Conservation (phyloP, 2,888 invertebrate species). For the Cheilosia variabilis region DNA sequence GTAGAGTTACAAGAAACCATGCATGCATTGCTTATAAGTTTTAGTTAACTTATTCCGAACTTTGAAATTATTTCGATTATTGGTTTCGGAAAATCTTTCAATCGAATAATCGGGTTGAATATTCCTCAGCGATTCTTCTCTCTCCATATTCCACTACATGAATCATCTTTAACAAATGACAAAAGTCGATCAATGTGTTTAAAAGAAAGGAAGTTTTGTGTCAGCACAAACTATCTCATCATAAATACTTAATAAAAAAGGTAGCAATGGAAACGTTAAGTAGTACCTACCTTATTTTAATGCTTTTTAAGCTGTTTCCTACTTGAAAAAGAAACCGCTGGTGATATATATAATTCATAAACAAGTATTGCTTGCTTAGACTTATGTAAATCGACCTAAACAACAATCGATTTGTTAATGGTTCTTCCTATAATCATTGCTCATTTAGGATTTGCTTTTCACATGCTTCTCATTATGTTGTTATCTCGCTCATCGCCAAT, state of each 20-base stretch:
- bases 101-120: no score
- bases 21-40: no score
- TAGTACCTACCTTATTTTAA: slow-evolving; percentile 9
- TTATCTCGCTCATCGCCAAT: slow-evolving; percentile 30
- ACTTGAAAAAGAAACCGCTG: neutral
- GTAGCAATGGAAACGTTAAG: slow-evolving; percentile 27
- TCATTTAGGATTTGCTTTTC: slow-evolving; percentile 54
- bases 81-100: no score
- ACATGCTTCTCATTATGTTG: slow-evolving; percentile 56
- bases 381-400: slow-evolving; percentile 1
- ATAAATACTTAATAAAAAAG: neutral
- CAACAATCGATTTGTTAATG: neutral
- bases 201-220: no score
- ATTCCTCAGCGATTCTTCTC: no score
- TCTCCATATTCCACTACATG: no score
- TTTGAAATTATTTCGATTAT: no score
- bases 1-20: no score
- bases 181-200: no score
- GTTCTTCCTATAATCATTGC: slow-evolving; percentile 16
- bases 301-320: slow-evolving; percentile 1
- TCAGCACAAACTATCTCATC: neutral
- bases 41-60: no score
- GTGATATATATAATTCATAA: slow-evolving; percentile 16
- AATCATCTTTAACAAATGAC: no score
- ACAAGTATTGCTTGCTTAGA: slow-evolving; percentile 41